Evolutionary conservation across 2,113 vertebrate genomes (phyloP), one percentile per base, ranked within the genome.

Genomic region (Lepus americanus): DNA sequence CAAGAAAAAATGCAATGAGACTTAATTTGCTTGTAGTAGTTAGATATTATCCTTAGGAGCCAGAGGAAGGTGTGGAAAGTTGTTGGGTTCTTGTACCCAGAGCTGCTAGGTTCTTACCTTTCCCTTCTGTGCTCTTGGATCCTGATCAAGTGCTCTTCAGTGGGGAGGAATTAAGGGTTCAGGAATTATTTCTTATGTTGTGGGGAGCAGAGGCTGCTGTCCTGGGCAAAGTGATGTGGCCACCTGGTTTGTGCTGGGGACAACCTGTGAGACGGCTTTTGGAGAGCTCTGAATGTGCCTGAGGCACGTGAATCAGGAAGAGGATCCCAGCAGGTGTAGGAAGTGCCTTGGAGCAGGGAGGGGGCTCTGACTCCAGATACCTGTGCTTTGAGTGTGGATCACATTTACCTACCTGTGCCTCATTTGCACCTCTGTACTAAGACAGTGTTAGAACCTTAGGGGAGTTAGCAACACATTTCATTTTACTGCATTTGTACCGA

Each of bases 1-100:
- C 23, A 29, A 78, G 79, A 95, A 93, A 36, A 84, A 27, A 63
- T 73, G 22, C 9, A 44, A 2, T 11, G 22, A 83, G 82, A 81
- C 27, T 44, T 92, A n/a, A 79, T 72, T 94, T 95, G 59, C 22
- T 87, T 92, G 51, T 3, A n/a, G 14, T 36, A 25, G 19, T 84
- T 87, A 44, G 64, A 4, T 53, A 16, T 59, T 74, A 39, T 69
- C 72, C 33, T 78, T 49, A 66, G 79, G 64, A 86, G 33, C 64
- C 66, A 66, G 63, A 77, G 23, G 17, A 81, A 89, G 69, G 17
- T 44, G 25, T 69, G 0, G 20, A 78, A 6, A 44, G 20, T 17
- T 13, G 23, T 20, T 59, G 64, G 44, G 33, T 67, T 59, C 87
- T 92, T 87, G 59, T 10, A 20, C 3, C 23, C 22, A 9, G 0